These are phyloP conservation scores for Trisateles emortualis DNA, from an alignment of 2,888 invertebrate species.

Conservation along the genomic window DNA sequence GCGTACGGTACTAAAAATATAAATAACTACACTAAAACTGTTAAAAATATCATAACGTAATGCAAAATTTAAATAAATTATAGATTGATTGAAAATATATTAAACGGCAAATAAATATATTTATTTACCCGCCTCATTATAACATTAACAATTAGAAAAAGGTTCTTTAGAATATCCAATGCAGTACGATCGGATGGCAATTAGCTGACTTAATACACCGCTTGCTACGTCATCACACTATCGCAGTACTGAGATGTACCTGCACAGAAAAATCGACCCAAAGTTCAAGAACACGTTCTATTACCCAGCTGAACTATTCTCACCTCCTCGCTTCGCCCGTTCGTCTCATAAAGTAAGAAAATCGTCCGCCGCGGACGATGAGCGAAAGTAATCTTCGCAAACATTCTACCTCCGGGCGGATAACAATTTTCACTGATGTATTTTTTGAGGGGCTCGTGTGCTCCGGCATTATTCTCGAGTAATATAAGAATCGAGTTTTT, in stretches of 20 bases:
- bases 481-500: conserved; percentile 46
- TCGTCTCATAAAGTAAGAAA: conserved; percentile 66
- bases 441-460: conserved; percentile 60
- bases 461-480: conserved; percentile 43
- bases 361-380: conserved; percentile 68
- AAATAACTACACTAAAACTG: too few relatives aligned
- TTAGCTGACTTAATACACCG: conserved; percentile 15
- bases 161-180: conserved; percentile 8
- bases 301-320: conserved; percentile 56
- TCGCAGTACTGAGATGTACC: conserved; percentile 20
- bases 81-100: not conserved
- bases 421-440: conserved; percentile 74
- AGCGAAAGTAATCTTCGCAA: conserved; percentile 71
- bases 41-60: too few relatives aligned
- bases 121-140: not conserved
- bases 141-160: conserved; percentile 1
- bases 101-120: conserved; percentile 2
- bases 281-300: conserved; percentile 44
- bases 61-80: too few relatives aligned
- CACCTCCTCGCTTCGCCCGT: conserved; percentile 59
- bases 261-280: conserved; percentile 29
- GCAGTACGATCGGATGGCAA: conserved; percentile 3
- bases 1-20: not conserved
- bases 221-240: conserved; percentile 23
- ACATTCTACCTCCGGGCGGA: conserved; percentile 68